phyloP scores from a whole-genome alignment of 2,888 invertebrate genomes.

The Doris montereyensis region DNA sequence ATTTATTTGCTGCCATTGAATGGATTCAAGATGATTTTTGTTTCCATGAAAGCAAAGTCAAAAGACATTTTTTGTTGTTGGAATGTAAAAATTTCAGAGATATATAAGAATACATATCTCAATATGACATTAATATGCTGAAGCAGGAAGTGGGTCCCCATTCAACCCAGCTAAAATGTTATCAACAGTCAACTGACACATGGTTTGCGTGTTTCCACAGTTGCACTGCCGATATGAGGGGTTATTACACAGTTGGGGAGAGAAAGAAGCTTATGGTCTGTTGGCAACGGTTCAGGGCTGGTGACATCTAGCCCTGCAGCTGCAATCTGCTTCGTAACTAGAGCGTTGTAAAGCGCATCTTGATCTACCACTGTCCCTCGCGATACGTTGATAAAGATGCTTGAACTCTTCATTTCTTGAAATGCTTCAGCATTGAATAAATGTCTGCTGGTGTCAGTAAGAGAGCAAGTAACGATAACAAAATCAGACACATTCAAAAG shows the following conservation, averaged over 20 bases:
- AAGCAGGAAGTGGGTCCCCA: conserved; percentile 79
- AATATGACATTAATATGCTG: conserved; percentile 45
- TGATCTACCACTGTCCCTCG: conserved; percentile 80
- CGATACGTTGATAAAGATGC: conserved; percentile 90
- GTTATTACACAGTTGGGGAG: conserved; percentile 86
- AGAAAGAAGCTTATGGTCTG: conserved; percentile 82
- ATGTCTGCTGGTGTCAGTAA: no score
- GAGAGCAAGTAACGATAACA: conserved; percentile 86
- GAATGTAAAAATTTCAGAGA: no score
- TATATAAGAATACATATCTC: no score
- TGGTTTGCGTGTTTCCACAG: conserved; percentile 82
- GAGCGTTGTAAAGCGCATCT: conserved; percentile 82
- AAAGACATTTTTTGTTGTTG: no score
- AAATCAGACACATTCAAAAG: conserved; percentile 87
- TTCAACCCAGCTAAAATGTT: conserved; percentile 85
- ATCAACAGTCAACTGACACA: conserved; percentile 84
- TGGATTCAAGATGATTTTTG: no score
- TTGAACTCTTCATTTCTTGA: conserved; percentile 86
- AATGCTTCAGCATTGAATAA: conserved; percentile 87
- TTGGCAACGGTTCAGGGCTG: conserved; percentile 89
- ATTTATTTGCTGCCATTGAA: no score
- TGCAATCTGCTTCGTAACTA: conserved; percentile 80
- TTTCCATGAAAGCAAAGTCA: no score
- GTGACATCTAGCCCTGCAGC: conserved; percentile 94
- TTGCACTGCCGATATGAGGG: conserved; percentile 92